A percentile compares a stretch with the other conserved stretches of the same genome.
These are phyloP conservation scores for Drosophila flavopinicola DNA, from an alignment of 2,888 invertebrate species.

Conservation along the genomic window DNA sequence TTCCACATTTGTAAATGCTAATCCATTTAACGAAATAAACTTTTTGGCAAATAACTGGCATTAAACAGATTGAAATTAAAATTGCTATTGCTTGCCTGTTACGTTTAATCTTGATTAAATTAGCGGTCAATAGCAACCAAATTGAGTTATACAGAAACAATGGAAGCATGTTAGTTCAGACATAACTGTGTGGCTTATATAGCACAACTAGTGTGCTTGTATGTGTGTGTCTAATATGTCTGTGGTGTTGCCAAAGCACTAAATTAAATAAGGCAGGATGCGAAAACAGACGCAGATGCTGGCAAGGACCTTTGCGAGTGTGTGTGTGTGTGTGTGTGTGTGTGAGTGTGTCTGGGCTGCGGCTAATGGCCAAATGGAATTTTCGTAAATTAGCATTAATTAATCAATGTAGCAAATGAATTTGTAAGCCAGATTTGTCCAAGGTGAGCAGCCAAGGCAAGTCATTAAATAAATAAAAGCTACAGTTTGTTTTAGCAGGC, in stretches of 20 bases:
- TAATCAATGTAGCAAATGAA: slow-evolving; percentile 77
- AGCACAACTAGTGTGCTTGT: slow-evolving; percentile 14
- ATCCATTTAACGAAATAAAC: too few species aligned
- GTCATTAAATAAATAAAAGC: slow-evolving; percentile 65
- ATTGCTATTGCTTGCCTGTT: slow-evolving; percentile 29
- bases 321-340: slow-evolving; percentile 13
- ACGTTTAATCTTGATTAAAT: slow-evolving; percentile 41
- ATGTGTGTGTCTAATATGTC: slow-evolving; percentile 1
- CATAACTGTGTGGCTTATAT: slow-evolving; percentile 43
- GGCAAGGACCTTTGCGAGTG: slow-evolving; percentile 12
- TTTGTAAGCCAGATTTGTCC: slow-evolving; percentile 61
- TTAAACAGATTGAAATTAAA: slow-evolving; percentile 22
- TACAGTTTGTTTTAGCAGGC: slow-evolving; percentile 26
- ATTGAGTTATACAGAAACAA: slow-evolving; percentile 43
- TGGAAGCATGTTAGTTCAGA: slow-evolving; percentile 21
- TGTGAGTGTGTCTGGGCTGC: slow-evolving; percentile 31
- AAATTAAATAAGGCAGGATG: slow-evolving; percentile 50
- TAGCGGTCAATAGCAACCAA: slow-evolving; percentile 42
- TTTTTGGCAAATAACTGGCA: neutral
- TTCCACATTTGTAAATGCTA: too few species aligned
- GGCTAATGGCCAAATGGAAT: slow-evolving; percentile 70
- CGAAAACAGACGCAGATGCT: neutral
- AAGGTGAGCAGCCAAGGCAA: slow-evolving; percentile 44
- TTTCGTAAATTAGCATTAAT: slow-evolving; percentile 78
- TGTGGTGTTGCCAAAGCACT: slow-evolving; percentile 53